Evolutionary conservation across 2,888 invertebrate species (phyloP).

Genomic region (Caenorhabditis angaria): DNA sequence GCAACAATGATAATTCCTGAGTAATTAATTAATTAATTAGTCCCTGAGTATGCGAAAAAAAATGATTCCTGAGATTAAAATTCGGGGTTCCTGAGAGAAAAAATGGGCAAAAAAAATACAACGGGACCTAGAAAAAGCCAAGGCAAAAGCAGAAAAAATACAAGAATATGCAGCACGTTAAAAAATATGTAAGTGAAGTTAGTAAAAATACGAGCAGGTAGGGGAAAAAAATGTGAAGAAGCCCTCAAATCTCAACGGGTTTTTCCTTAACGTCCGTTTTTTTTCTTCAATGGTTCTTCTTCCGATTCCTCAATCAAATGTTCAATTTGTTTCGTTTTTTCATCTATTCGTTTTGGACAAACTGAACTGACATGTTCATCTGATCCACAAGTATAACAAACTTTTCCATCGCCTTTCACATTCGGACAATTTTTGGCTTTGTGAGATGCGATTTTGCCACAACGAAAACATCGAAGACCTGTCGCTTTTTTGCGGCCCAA

Average conservation of each 20-base stretch:
- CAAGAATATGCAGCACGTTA: neutral
- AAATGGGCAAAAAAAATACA: neutral
- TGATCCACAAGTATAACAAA: conserved; percentile 49
- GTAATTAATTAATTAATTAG: neutral
- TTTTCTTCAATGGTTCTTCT: neutral
- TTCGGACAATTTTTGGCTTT: conserved; percentile 47
- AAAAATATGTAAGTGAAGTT: neutral
- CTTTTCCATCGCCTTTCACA: conserved; percentile 35
- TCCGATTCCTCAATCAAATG: neutral
- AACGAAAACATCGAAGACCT: conserved; percentile 47
- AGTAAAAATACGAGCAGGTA: neutral
- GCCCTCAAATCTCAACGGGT: neutral
- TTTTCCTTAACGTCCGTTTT: neutral
- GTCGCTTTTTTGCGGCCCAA: conserved; percentile 37
- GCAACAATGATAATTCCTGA: neutral
- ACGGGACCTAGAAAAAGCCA: conserved; percentile 1
- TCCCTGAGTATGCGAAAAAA: neutral
- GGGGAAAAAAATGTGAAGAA: neutral
- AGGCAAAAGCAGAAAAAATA: neutral
- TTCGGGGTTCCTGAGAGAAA: neutral
- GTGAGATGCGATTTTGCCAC: conserved; percentile 50
- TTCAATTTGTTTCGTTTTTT: neutral
- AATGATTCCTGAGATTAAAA: conserved; percentile 4
- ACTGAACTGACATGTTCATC: conserved; percentile 42
- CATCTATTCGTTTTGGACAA: conserved; percentile 38